These are phyloP conservation scores for Fistularia commersonii DNA, from an alignment of 2,797 vertebrate species.

Conservation along the genomic window DNA sequence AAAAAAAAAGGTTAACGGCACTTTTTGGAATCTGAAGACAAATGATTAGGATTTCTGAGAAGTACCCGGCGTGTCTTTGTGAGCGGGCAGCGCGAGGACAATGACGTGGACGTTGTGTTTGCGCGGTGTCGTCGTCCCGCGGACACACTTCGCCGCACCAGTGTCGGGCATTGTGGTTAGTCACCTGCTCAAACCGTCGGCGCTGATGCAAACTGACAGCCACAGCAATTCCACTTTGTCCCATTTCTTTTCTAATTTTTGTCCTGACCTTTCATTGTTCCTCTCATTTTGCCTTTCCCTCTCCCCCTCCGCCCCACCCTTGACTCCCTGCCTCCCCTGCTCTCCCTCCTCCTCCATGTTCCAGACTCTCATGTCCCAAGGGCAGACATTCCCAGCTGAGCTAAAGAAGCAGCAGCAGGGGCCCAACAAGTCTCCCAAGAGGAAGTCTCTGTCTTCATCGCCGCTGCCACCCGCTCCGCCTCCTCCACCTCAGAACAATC, in stretches of 20 bases:
- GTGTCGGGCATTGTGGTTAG: conserved; percentile 66
- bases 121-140: conserved; percentile 57
- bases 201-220: conserved; percentile 74
- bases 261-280: conserved; percentile 57
- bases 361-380: conserved; percentile 82
- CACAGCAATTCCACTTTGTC: conserved; percentile 71
- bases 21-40: conserved; percentile 51
- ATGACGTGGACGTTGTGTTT: conserved; percentile 58
- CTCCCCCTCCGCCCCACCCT: conserved; percentile 34
- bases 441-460: conserved; percentile 76
- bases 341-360: conserved; percentile 41
- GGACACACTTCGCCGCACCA: conserved; percentile 64
- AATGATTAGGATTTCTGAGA: conserved; percentile 61
- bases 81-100: conserved; percentile 49
- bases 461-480: conserved; percentile 80
- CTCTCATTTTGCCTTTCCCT: conserved; percentile 30
- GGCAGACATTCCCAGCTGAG: conserved; percentile 86
- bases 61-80: conserved; percentile 40
- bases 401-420: conserved; percentile 88
- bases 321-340: conserved; percentile 35
- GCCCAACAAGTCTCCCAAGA: conserved; percentile 87
- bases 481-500: conserved; percentile 79
- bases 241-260: conserved; percentile 55
- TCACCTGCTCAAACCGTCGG: conserved; percentile 74
- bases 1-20: conserved; percentile 43